Base-by-base conservation (phyloP, 2,113 vertebrate genomes). In the Phalacrocorax aristotelis region DNA sequence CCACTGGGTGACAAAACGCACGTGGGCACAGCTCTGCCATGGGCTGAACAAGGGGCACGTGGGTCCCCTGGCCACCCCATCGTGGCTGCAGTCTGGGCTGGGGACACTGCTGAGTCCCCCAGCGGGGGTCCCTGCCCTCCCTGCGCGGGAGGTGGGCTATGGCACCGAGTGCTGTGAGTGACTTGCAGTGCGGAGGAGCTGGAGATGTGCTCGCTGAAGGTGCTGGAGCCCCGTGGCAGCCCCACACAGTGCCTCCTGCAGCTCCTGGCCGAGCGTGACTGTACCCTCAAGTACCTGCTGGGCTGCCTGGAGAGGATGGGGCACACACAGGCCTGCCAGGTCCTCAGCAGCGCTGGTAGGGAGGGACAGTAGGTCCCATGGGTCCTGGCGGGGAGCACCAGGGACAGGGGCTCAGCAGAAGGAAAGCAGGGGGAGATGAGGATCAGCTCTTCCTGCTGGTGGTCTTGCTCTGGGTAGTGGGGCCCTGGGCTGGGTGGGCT, bases 181-280 rank as follows among this genome's bases (percentile, higher is more conserved):
- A 36, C 60, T 83, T 46, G 42, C 96, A 99, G 99, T 38, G 97
- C 97, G 14, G 98, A 94, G 79, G 98, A 99, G 97, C 92, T 99
- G 98, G 99, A 98, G 95, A 98, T 95, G 94, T 99, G 98, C 95
- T 99, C 99, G 0, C 98, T 99, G 62, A 98, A 99, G 97, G 99
- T 98, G 87, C 95, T 99, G 94, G 98, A 66, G 30, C 88, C 98
- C 26, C 74, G 76, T 1, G 99, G 99, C 58, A 99, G 99, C 93
- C 98, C 99, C 9, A 98, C 98, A 0, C 98, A 98, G 48, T 91
- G 95, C 64, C 96, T 99, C 38, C 98, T 99, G 71, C 97, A 97
- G 60, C 92, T 98, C 60, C 97, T 99, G 51, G 97, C 98, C 2
- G 98, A 99, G 55, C 98, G 98, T 0, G 94, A 95, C 87, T 99